Percentiles rank a stretch among this genome's conserved stretches.
phyloP scores from a whole-genome alignment of 2,113 vertebrate genomes.

The Falco punctatus region DNA sequence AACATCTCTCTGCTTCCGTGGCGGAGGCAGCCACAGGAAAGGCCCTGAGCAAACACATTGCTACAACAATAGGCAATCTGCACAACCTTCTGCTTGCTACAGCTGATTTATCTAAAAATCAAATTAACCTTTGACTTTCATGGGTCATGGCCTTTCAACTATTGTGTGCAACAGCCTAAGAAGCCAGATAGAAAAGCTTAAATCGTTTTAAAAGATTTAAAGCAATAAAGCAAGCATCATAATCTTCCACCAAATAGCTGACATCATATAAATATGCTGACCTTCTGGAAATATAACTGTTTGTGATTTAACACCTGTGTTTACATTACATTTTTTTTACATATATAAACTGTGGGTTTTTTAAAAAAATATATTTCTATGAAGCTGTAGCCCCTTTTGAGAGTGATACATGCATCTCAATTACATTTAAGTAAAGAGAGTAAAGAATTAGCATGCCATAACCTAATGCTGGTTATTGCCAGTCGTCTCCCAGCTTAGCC shows the following conservation, averaged over 20 bases:
- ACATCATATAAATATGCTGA: neutral
- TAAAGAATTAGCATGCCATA: neutral
- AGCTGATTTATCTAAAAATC: constrained; percentile 42
- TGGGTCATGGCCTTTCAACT: neutral
- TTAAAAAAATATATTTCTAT: neutral
- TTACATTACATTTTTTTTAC: neutral
- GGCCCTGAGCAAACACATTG: neutral
- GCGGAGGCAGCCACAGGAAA: neutral
- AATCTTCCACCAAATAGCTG: neutral
- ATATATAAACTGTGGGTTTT: neutral
- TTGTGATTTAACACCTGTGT: neutral
- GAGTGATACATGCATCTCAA: neutral
- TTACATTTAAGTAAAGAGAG: neutral
- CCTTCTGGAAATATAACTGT: neutral
- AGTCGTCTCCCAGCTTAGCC: neutral
- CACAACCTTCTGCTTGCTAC: neutral
- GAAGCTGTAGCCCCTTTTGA: neutral
- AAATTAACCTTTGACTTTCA: constrained; percentile 42
- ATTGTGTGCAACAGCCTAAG: neutral
- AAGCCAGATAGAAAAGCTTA: neutral
- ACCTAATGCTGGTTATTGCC: neutral
- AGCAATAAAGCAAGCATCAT: neutral
- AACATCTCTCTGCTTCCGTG: neutral
- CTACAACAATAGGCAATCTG: constrained; percentile 30
- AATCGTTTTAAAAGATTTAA: neutral